Evolutionary conservation across 1,140 invertebrate species (phyloP).

Genomic region (Tetragonula clypearis): DNA sequence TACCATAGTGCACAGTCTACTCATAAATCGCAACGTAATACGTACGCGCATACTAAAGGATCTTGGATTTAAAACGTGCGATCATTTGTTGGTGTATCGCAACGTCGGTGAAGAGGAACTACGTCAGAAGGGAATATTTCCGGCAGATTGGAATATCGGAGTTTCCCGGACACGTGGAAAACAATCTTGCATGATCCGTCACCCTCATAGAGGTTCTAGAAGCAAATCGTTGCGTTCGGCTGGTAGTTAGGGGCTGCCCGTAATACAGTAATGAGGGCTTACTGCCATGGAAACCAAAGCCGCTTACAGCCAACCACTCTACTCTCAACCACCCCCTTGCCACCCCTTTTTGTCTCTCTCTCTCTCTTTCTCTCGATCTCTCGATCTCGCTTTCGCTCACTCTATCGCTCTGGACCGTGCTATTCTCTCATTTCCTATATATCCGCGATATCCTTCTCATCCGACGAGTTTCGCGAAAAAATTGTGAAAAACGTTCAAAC

Average conservation of each 20-base stretch:
- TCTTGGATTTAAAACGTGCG: background rate
- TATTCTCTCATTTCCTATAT: slow-evolving; percentile 63
- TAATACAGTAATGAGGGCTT: slow-evolving; percentile 83
- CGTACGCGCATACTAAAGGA: too few relatives aligned
- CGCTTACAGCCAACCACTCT: slow-evolving; percentile 81
- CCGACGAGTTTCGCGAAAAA: slow-evolving; percentile 71
- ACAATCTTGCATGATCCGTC: slow-evolving; percentile 63
- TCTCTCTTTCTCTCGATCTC: slow-evolving; percentile 24
- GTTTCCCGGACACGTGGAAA: slow-evolving; percentile 57
- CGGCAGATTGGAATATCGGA: slow-evolving; percentile 52
- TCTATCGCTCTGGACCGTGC: slow-evolving; percentile 14
- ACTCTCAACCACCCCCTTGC: slow-evolving; percentile 62
- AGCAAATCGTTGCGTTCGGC: slow-evolving; percentile 77
- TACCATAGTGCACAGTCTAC: too few relatives aligned
- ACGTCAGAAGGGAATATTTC: slow-evolving; percentile 41
- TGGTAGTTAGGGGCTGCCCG: slow-evolving; percentile 80
- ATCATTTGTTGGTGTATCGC: background rate
- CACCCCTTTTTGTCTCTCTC: slow-evolving; percentile 39
- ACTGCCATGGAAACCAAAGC: slow-evolving; percentile 83
- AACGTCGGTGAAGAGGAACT: background rate
- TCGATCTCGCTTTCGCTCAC: slow-evolving; percentile 44
- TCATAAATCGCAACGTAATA: too few relatives aligned
- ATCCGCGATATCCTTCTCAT: slow-evolving; percentile 75
- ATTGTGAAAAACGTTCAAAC: slow-evolving; percentile 63
- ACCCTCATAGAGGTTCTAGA: slow-evolving; percentile 68